Evolutionary conservation across 2,113 vertebrate genomes (phyloP).

Genomic region (Myrmophylax atrothorax): DNA sequence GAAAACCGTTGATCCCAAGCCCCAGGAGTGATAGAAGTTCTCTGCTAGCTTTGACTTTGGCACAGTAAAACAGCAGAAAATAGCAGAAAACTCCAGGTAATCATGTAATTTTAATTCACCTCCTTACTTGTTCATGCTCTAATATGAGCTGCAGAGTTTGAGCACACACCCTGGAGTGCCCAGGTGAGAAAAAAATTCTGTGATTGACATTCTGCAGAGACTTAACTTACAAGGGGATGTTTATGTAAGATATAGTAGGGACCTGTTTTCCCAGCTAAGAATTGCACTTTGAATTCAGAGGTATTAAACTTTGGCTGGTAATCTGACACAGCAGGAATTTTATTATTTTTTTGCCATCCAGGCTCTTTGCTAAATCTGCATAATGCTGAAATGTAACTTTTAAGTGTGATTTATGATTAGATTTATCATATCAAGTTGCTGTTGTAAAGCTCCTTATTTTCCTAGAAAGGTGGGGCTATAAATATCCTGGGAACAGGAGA

Average conservation of each 20-base stretch:
- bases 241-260: neutral
- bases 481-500: neutral
- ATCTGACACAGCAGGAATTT: neutral
- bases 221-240: neutral
- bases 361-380: neutral
- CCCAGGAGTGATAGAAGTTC: neutral
- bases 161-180: neutral
- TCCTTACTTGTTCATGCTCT: neutral
- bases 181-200: neutral
- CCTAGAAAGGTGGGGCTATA: neutral
- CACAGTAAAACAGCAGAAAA: neutral
- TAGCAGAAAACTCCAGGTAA: neutral
- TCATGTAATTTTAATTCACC: neutral
- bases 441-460: conserved; percentile 1
- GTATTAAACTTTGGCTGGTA: neutral
- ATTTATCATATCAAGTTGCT: conserved; percentile 4
- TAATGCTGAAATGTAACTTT: conserved; percentile 1
- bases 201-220: neutral
- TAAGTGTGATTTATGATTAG: conserved; percentile 12
- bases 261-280: neutral
- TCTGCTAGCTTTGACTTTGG: neutral
- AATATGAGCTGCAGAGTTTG: neutral
- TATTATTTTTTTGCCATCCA: neutral
- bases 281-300: neutral
- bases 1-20: neutral